Evolutionary conservation across 2,113 vertebrate species (phyloP).

Genomic region (Antennarius striatus): DNA sequence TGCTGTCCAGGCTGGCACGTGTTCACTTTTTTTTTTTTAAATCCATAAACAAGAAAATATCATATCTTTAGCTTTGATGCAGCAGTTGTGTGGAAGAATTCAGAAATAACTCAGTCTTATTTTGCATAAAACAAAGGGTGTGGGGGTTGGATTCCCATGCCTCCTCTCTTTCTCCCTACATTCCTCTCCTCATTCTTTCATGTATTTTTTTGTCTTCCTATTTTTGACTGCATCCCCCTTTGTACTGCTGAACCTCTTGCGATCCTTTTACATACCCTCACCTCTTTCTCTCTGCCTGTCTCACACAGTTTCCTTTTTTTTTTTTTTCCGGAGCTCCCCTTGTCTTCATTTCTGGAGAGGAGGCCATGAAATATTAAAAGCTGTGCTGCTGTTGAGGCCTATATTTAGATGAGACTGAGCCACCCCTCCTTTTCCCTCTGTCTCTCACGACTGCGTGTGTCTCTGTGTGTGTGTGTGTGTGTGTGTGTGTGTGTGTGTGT

Average conservation of each 20-base stretch:
- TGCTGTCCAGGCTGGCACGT: slow-evolving; percentile 1
- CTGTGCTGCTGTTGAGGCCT: slow-evolving; percentile 59
- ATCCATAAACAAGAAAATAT: slow-evolving; percentile 43
- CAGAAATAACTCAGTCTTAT: slow-evolving; percentile 47
- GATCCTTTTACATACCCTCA: background rate
- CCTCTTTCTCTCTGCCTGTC: slow-evolving; percentile 13
- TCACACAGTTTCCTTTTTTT: too few relatives aligned
- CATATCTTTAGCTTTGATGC: slow-evolving; percentile 56
- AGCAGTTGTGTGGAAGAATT: slow-evolving; percentile 54
- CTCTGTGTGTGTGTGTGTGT: too few relatives aligned
- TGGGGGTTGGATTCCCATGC: slow-evolving; percentile 49
- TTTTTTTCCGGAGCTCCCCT: background rate
- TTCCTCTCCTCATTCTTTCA: background rate
- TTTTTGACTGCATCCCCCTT: slow-evolving; percentile 50
- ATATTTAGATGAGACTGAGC: slow-evolving; percentile 68
- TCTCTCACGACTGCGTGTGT: background rate
- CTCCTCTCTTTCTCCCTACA: background rate
- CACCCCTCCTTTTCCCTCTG: slow-evolving; percentile 1
- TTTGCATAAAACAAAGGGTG: slow-evolving; percentile 44
- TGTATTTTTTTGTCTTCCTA: slow-evolving; percentile 35
- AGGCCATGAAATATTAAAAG: slow-evolving; percentile 78
- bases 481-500: background rate
- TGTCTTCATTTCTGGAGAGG: slow-evolving; percentile 47
- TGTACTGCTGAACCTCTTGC: slow-evolving; percentile 31
- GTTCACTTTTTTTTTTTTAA: background rate